Evolutionary conservation across 30 jellyfish, hydroid and myxozoan genomes (phyloP).

Genomic region (Chrysaora quinquecirrha): DNA sequence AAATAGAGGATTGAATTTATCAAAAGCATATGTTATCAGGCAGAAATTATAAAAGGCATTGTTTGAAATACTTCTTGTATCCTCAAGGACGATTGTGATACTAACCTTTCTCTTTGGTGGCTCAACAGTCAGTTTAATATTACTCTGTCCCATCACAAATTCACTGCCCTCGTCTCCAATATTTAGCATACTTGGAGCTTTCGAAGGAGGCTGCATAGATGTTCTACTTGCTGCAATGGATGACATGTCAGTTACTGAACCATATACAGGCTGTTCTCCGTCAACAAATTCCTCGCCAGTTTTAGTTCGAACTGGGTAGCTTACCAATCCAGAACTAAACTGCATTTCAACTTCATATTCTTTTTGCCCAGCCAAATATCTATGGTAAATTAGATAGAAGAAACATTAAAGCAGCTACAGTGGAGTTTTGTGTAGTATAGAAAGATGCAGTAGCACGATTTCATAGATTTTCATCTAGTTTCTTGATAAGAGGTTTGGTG

Average conservation of each 20-base stretch:
- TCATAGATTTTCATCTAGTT: too few relatives aligned
- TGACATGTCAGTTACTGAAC: conserved; percentile 41
- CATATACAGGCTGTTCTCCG: conserved; percentile 68
- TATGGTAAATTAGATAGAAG: not conserved
- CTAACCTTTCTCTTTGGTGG: conserved; percentile 52
- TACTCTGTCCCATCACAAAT: conserved; percentile 14
- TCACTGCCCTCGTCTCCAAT: conserved; percentile 8
- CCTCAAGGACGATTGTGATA: too few relatives aligned
- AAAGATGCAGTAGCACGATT: too few relatives aligned
- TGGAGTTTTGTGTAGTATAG: too few relatives aligned
- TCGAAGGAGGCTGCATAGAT: conserved; percentile 42
- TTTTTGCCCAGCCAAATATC: conserved; percentile 92
- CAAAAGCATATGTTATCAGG: too few relatives aligned
- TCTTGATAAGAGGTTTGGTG: too few relatives aligned
- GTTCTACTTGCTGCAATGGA: conserved; percentile 52
- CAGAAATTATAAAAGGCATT: too few relatives aligned
- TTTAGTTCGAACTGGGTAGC: conserved; percentile 75
- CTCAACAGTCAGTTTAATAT: conserved; percentile 49
- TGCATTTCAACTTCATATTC: conserved; percentile 95
- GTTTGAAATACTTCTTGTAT: too few relatives aligned
- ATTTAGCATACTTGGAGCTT: conserved; percentile 22
- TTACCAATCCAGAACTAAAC: conserved; percentile 64
- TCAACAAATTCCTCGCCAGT: conserved; percentile 83
- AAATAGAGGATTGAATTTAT: too few relatives aligned
- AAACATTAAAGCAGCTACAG: not conserved